These are phyloP conservation scores for Epiblema foenella DNA, from an alignment of 2,888 invertebrate species.

Conservation along the genomic window DNA sequence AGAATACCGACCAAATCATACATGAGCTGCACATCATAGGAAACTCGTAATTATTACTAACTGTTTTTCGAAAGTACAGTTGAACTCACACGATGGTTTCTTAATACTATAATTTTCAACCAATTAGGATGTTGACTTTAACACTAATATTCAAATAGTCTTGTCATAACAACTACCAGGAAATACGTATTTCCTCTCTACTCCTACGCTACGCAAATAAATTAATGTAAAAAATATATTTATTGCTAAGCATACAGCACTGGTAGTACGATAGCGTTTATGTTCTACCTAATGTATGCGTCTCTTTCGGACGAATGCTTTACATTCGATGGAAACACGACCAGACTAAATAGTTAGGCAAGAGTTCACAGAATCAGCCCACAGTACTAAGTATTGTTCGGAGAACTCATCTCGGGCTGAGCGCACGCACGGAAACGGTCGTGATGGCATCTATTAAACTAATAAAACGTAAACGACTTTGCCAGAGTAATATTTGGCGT, in stretches of 20 bases:
- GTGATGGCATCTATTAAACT: slow-evolving; percentile 5
- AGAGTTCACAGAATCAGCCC: slow-evolving; percentile 32
- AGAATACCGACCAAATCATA: too few relatives aligned
- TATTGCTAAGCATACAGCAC: neutral
- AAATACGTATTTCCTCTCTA: neutral
- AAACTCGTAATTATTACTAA: too few relatives aligned
- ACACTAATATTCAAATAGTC: neutral
- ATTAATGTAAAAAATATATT: slow-evolving; percentile 31
- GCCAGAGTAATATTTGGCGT: neutral
- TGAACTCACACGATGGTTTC: too few relatives aligned
- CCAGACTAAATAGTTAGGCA: neutral
- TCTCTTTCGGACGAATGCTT: neutral
- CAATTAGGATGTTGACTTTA: neutral
- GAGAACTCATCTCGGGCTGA: slow-evolving; percentile 17
- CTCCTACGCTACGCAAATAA: slow-evolving; percentile 31
- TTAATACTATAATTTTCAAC: neutral
- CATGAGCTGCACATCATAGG: neutral
- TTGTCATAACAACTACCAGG: neutral
- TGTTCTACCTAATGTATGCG: too few relatives aligned
- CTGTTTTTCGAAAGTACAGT: too few relatives aligned
- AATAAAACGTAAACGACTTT: neutral
- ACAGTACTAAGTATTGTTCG: slow-evolving; percentile 37
- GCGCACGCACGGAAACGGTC: slow-evolving; percentile 21
- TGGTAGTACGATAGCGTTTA: too few relatives aligned
- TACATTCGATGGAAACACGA: too few relatives aligned